Evolutionary conservation across 1,140 invertebrate species (phyloP).

Genomic region (Linepithema humile): DNA sequence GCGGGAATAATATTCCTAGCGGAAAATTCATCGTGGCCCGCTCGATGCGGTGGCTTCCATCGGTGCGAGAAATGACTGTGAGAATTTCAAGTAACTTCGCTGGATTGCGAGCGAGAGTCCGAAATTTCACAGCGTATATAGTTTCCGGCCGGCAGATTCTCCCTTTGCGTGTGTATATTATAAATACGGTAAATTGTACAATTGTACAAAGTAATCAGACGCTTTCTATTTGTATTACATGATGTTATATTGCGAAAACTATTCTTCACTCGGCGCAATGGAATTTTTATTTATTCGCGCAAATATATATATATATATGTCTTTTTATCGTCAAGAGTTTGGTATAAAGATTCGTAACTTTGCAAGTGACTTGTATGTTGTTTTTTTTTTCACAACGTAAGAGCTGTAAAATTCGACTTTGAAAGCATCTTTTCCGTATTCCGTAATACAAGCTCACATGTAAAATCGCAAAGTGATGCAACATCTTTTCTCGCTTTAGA

Average conservation of each 20-base stretch:
- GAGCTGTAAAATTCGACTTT: constrained; percentile 11
- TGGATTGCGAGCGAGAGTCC: neutral
- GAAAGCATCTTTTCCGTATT: neutral
- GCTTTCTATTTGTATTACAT: neutral
- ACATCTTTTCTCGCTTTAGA: constrained; percentile 34
- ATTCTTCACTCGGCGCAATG: no score
- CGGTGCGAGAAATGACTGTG: constrained; percentile 52
- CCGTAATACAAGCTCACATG: neutral
- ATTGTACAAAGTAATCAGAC: neutral
- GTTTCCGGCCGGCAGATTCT: neutral
- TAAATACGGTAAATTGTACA: neutral
- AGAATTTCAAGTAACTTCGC: constrained; percentile 47
- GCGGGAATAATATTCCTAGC: constrained; percentile 50
- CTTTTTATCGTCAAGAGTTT: neutral
- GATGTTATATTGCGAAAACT: neutral
- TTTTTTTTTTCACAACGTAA: neutral
- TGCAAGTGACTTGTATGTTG: neutral
- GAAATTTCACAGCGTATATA: constrained; percentile 9
- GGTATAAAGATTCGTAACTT: neutral
- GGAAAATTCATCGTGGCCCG: constrained; percentile 39
- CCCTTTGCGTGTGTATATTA: neutral
- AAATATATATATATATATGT: neutral
- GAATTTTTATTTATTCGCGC: no score
- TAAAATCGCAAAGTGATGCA: constrained; percentile 31
- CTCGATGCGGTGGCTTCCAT: constrained; percentile 28